A percentile compares a stretch with the other conserved stretches of the same genome.
phyloP scores from a whole-genome alignment of 2,113 vertebrate species.

The Ceuthmochares aereus region DNA sequence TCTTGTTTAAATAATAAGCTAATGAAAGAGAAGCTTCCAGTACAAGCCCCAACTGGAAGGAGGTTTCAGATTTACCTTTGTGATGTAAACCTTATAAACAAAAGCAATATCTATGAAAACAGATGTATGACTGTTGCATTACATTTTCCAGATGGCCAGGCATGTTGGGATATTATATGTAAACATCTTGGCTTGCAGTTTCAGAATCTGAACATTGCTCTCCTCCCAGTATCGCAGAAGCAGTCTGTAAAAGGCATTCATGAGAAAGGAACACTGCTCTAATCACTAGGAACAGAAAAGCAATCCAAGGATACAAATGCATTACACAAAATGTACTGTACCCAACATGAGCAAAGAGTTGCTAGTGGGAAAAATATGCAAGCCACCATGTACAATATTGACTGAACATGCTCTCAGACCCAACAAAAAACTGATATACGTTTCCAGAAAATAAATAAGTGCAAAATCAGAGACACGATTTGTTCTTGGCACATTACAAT shows the following conservation, averaged over 20 bases:
- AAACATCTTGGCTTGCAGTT: conserved; percentile 93
- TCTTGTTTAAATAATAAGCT: conserved; percentile 44
- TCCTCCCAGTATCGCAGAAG: conserved; percentile 90
- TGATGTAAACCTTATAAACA: conserved; percentile 79
- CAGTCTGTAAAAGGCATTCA: conserved; percentile 85
- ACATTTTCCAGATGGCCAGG: conserved; percentile 97
- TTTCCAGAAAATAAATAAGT: neutral
- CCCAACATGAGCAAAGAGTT: neutral
- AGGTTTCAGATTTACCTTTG: conserved; percentile 81
- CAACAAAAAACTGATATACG: neutral
- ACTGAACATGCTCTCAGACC: neutral
- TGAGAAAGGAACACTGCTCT: conserved; percentile 69
- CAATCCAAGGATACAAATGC: neutral
- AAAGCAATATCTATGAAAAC: conserved; percentile 82
- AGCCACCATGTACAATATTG: neutral
- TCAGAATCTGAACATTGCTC: conserved; percentile 91
- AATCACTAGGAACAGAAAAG: conserved; percentile 31
- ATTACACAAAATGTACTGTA: neutral
- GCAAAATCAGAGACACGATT: neutral
- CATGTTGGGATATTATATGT: conserved; percentile 88
- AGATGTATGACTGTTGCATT: conserved; percentile 87
- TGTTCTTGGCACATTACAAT: neutral
- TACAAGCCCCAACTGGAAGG: conserved; percentile 43
- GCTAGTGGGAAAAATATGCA: neutral
- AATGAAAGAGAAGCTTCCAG: conserved; percentile 46